Evolutionary conservation across 2,797 vertebrate genomes (phyloP).

Genomic region (Alexandromys oeconomus): DNA sequence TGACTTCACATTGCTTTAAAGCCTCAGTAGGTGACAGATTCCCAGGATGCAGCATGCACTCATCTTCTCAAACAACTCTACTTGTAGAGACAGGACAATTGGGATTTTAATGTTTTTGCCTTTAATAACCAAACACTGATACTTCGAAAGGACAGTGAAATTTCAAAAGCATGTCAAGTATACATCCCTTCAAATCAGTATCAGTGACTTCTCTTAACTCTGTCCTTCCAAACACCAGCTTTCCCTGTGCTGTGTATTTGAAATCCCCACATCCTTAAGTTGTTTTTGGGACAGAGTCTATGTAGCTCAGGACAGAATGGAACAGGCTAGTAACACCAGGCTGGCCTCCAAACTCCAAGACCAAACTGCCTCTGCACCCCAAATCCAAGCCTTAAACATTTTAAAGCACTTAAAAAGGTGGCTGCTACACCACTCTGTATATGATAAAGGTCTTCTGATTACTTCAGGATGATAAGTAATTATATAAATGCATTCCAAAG

Average conservation of each 20-base stretch:
- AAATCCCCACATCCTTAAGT: neutral
- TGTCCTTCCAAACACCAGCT: slow-evolving; percentile 26
- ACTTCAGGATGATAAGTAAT: neutral
- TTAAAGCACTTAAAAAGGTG: slow-evolving; percentile 15
- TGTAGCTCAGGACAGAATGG: neutral
- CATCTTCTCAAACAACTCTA: neutral
- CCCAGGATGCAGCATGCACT: neutral
- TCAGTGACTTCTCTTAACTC: neutral
- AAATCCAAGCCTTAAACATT: neutral
- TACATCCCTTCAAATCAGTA: slow-evolving; percentile 23
- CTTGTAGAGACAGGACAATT: neutral
- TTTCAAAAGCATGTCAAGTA: slow-evolving; percentile 51
- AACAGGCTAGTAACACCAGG: neutral
- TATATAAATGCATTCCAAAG: slow-evolving; percentile 65
- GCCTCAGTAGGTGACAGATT: neutral
- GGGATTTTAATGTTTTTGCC: slow-evolving; percentile 4
- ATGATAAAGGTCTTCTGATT: neutral
- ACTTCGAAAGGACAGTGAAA: slow-evolving; percentile 10
- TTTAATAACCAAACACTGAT: slow-evolving; percentile 3
- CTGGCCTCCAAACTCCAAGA: neutral
- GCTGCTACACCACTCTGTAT: slow-evolving; percentile 35
- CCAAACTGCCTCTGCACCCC: neutral
- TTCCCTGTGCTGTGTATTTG: slow-evolving; percentile 27
- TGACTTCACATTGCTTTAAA: slow-evolving; percentile 36
- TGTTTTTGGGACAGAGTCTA: no score